A percentile compares a stretch with the other conserved stretches of the same genome.
Conservation (phyloP, 2,113 vertebrate genomes). For the Channa maculata region DNA sequence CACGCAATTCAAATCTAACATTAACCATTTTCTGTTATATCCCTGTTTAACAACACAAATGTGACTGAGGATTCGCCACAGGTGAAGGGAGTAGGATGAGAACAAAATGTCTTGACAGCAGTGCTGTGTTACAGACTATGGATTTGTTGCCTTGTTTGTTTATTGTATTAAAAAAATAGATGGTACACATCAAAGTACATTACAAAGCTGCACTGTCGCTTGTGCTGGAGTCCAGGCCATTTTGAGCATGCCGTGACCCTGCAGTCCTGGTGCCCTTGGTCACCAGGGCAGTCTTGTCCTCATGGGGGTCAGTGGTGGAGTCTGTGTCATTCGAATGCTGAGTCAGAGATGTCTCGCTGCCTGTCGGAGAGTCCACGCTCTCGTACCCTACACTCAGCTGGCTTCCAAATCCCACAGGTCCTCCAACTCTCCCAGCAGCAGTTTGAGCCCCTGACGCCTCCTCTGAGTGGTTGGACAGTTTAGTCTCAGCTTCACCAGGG, state of each 20-base stretch:
- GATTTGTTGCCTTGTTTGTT: slow-evolving; percentile 72
- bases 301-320: slow-evolving; percentile 96
- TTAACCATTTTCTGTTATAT: slow-evolving; percentile 86
- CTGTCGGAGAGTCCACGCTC: slow-evolving; percentile 99
- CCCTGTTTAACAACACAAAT: slow-evolving; percentile 87
- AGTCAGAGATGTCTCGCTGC: slow-evolving; percentile 98
- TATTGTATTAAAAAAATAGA: slow-evolving; percentile 69
- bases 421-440: slow-evolving; percentile 88
- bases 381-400: slow-evolving; percentile 97
- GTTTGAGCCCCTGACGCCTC: slow-evolving; percentile 87
- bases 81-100: slow-evolving; percentile 78
- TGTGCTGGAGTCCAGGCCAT: slow-evolving; percentile 93
- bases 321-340: slow-evolving; percentile 99
- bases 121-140: slow-evolving; percentile 73
- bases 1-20: slow-evolving; percentile 92
- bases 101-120: slow-evolving; percentile 72
- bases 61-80: slow-evolving; percentile 90
- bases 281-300: slow-evolving; percentile 92
- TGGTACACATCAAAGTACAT: slow-evolving; percentile 77
- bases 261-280: slow-evolving; percentile 96
- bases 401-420: slow-evolving; percentile 89
- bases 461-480: slow-evolving; percentile 96
- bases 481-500: slow-evolving; percentile 90
- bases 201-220: slow-evolving; percentile 81
- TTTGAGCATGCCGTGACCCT: slow-evolving; percentile 94